Conservation (phyloP, 2,888 invertebrate species). For the Gryllus longicercus region DNA sequence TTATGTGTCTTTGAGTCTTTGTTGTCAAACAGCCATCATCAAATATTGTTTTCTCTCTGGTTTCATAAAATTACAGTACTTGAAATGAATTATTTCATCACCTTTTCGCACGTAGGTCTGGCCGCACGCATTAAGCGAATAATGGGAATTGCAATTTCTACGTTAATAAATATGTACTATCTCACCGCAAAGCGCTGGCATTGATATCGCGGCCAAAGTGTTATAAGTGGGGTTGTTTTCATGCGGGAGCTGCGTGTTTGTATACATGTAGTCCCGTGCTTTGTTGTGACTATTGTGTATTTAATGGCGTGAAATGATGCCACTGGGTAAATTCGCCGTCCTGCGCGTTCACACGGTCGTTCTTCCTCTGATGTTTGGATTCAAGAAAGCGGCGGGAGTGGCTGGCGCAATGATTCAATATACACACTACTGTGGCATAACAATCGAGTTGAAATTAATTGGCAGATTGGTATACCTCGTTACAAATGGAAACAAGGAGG, state of each 20-base stretch:
- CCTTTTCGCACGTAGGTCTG: too few relatives aligned
- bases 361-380: background rate
- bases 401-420: background rate
- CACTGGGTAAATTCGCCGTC: background rate
- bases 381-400: background rate
- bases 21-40: too few relatives aligned
- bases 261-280: background rate
- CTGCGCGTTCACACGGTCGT: background rate
- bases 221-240: background rate
- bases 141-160: too few relatives aligned
- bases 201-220: too few relatives aligned
- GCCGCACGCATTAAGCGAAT: too few relatives aligned
- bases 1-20: too few relatives aligned
- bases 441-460: background rate
- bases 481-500: too few relatives aligned
- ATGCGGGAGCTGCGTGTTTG: background rate
- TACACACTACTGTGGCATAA: background rate
- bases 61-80: too few relatives aligned
- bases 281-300: background rate
- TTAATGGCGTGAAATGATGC: background rate
- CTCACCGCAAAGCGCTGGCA: too few relatives aligned
- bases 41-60: too few relatives aligned
- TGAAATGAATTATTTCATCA: too few relatives aligned
- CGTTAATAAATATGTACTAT: too few relatives aligned
- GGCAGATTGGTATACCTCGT: background rate